A percentile compares a stretch with the other conserved stretches of the same genome.
These are phyloP conservation scores for Trichechus manatus DNA, from an alignment of 2,113 vertebrate genomes.

Conservation along the genomic window DNA sequence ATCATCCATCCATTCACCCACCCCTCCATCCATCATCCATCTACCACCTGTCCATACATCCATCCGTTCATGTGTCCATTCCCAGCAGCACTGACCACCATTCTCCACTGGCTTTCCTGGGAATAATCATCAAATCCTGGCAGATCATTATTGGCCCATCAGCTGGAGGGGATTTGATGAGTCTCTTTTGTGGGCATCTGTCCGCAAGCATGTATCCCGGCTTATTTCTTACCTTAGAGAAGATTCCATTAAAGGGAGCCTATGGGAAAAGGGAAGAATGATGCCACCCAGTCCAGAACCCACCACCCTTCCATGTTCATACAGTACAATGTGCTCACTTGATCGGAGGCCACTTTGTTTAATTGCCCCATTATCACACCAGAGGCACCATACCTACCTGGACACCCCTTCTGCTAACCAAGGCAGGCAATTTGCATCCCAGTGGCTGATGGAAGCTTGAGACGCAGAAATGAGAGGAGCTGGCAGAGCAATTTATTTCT, in stretches of 20 bases:
- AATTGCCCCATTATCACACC: not conserved
- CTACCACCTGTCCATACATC: too few relatives aligned
- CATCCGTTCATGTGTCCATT: not conserved
- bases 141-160: too few relatives aligned
- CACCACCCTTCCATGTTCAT: not conserved
- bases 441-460: not conserved
- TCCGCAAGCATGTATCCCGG: not conserved
- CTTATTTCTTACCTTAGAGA: not conserved
- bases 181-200: too few relatives aligned
- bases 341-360: not conserved
- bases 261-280: too few relatives aligned
- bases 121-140: too few relatives aligned
- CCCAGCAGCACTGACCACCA: not conserved
- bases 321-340: not conserved
- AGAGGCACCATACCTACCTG: not conserved
- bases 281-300: not conserved
- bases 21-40: rapidly evolving
- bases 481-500: not conserved
- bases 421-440: not conserved
- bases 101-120: not conserved
- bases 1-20: not conserved
- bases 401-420: not conserved
- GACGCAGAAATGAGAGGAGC: not conserved
- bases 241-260: not conserved
- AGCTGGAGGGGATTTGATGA: not conserved